Evolutionary conservation across 1,140 invertebrate species (phyloP).

Genomic region (Pissodes strobi): DNA sequence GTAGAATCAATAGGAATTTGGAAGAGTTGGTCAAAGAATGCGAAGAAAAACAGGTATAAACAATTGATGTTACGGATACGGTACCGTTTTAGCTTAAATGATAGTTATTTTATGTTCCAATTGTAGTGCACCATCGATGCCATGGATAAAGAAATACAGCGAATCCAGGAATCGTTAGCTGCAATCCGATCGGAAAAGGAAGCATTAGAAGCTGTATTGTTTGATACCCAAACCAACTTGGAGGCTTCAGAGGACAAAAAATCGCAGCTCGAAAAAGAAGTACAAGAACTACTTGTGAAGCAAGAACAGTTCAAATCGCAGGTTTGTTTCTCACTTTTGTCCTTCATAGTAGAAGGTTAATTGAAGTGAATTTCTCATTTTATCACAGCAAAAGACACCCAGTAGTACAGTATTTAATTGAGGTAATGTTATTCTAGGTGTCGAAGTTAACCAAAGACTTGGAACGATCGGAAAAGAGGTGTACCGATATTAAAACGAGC

Average conservation of each 20-base stretch:
- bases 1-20: conserved; percentile 73
- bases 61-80: too few species aligned
- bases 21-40: conserved; percentile 81
- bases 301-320: conserved; percentile 76
- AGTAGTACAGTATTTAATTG: conserved; percentile 43
- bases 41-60: conserved; percentile 75
- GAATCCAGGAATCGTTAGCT: conserved; percentile 73
- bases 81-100: too few species aligned
- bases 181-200: conserved; percentile 79
- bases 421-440: conserved; percentile 1
- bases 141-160: conserved; percentile 78
- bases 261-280: conserved; percentile 73
- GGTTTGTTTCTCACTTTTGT: conserved; percentile 44
- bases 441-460: conserved; percentile 73
- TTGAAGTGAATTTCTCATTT: too few species aligned
- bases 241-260: conserved; percentile 73
- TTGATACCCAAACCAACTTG: conserved; percentile 78
- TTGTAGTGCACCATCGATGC: conserved; percentile 71
- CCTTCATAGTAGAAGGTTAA: background rate
- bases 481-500: conserved; percentile 72
- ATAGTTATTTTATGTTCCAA: too few species aligned
- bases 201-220: conserved; percentile 77
- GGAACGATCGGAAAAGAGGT: conserved; percentile 73
- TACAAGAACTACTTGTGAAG: conserved; percentile 74
- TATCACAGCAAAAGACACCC: too few species aligned